Percentiles rank a stretch among this genome's conserved stretches.
phyloP scores from a whole-genome alignment of 2,888 invertebrate genomes.

The Horisme vitalbata region DNA sequence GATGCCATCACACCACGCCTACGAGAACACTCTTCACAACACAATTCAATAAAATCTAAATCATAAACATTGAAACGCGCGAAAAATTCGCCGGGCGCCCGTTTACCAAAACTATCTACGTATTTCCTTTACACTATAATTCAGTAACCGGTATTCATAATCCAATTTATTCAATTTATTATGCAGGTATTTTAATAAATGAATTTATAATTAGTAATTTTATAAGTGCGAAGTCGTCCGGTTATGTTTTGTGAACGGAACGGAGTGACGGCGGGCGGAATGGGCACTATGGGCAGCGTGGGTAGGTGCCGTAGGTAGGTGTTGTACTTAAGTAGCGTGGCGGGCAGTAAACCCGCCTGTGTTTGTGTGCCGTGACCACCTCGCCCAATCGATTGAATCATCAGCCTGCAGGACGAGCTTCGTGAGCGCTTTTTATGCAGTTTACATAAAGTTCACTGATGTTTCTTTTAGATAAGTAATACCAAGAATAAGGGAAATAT shows the following conservation, averaged over 20 bases:
- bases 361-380: slow-evolving; percentile 37
- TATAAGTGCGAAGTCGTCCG: slow-evolving; percentile 71
- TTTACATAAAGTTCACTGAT: not conserved
- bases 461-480: no score
- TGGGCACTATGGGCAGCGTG: slow-evolving; percentile 55
- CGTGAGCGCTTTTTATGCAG: not conserved
- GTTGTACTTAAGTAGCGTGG: no score
- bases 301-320: slow-evolving; percentile 52
- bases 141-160: no score
- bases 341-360: slow-evolving; percentile 69
- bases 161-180: no score
- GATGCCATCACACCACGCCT: slow-evolving; percentile 51
- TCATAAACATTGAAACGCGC: slow-evolving; percentile 9
- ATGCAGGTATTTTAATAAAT: not conserved
- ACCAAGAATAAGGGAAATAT: no score
- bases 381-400: slow-evolving; percentile 29
- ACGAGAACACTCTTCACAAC: slow-evolving; percentile 15
- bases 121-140: not conserved
- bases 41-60: slow-evolving; percentile 15
- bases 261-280: slow-evolving; percentile 64
- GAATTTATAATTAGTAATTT: slow-evolving; percentile 35
- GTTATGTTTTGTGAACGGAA: slow-evolving; percentile 78
- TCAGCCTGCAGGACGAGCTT: slow-evolving; percentile 11
- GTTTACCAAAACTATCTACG: not conserved
- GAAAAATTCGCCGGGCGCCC: slow-evolving; percentile 9